Evolutionary conservation across 2,797 vertebrate species (phyloP).

Genomic region (Sardinella longiceps): DNA sequence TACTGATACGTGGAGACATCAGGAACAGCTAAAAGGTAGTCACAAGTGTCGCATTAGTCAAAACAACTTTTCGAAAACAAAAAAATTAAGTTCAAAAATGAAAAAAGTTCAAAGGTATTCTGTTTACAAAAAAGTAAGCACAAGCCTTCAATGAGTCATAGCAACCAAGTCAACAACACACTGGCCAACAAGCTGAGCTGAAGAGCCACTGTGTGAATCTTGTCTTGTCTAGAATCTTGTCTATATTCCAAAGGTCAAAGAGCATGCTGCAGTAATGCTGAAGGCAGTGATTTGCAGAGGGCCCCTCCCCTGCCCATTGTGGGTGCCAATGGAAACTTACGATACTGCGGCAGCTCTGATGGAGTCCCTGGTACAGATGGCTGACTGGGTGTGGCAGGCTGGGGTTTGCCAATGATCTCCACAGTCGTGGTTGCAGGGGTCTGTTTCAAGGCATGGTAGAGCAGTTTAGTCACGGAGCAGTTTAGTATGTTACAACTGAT

Average conservation of each 20-base stretch:
- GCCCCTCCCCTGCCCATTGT: too few species aligned
- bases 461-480: neutral
- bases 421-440: slow-evolving; percentile 53
- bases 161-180: too few species aligned
- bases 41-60: neutral
- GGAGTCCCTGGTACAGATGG: slow-evolving; percentile 75
- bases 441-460: slow-evolving; percentile 2
- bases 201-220: neutral
- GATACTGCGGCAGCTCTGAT: slow-evolving; percentile 77
- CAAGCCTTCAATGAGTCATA: too few species aligned
- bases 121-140: too few species aligned
- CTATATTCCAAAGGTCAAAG: too few species aligned
- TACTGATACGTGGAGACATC: slow-evolving; percentile 91
- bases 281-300: neutral
- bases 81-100: neutral
- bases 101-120: too few species aligned
- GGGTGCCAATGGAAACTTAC: slow-evolving; percentile 62
- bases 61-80: too few species aligned
- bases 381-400: slow-evolving; percentile 69
- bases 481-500: neutral
- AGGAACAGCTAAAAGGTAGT: slow-evolving; percentile 78
- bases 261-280: neutral
- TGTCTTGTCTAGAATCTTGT: neutral
- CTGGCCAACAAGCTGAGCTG: too few species aligned
- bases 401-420: slow-evolving; percentile 78